These are phyloP conservation scores for Protobothrops flavoviridis DNA, from an alignment of 2,113 vertebrate genomes.

Conservation along the genomic window DNA sequence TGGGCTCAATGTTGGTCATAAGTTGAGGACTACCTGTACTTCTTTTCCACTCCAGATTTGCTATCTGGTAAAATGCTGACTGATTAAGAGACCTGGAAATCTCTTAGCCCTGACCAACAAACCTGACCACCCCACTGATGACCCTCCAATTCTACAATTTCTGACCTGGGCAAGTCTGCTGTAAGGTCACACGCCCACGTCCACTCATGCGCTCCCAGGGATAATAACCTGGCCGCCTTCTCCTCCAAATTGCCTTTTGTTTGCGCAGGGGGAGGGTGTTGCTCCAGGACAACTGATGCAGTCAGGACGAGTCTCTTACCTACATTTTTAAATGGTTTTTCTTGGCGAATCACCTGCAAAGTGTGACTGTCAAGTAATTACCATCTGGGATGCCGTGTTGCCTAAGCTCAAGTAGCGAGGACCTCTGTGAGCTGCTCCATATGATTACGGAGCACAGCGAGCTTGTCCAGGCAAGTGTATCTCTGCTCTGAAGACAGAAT, in stretches of 20 bases:
- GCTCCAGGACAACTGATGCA: neutral
- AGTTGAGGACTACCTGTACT: neutral
- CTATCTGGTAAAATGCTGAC: neutral
- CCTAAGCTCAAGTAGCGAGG: conserved; percentile 53
- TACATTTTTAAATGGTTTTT: neutral
- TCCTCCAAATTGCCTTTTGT: neutral
- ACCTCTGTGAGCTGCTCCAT: conserved; percentile 39
- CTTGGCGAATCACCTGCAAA: conserved; percentile 47
- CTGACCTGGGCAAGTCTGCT: neutral
- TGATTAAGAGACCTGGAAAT: neutral
- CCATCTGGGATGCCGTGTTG: conserved; percentile 58
- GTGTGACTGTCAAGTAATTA: conserved; percentile 51
- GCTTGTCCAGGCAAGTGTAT: conserved; percentile 68
- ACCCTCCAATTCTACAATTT: neutral
- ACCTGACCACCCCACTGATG: neutral
- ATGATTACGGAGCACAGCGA: conserved; percentile 15
- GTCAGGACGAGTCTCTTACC: neutral
- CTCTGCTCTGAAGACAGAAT: conserved; percentile 51
- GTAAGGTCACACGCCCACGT: neutral
- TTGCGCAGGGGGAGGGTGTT: neutral
- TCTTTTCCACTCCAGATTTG: neutral
- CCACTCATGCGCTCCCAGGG: neutral
- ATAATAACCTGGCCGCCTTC: neutral
- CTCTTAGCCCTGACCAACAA: neutral
- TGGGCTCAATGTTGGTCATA: neutral